phyloP scores from a whole-genome alignment of 2,888 invertebrate genomes.

The Carterocephalus palaemon region DNA sequence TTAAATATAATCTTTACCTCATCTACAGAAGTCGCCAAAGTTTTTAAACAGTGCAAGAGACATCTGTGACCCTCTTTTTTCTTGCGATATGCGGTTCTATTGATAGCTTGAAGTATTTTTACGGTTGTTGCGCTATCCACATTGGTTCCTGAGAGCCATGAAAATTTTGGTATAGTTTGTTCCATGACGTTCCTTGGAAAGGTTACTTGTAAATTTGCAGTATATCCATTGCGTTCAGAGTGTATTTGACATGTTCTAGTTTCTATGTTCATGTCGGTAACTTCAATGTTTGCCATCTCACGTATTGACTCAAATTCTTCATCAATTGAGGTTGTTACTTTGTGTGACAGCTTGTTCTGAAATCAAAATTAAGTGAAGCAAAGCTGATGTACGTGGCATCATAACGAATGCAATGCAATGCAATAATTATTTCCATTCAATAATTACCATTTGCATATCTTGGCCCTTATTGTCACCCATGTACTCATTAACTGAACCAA shows the following conservation, averaged over 20 bases:
- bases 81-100: conserved; percentile 88
- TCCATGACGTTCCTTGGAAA: conserved; percentile 78
- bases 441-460: conserved; percentile 63
- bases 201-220: conserved; percentile 76
- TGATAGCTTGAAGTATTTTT: conserved; percentile 88
- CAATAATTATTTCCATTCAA: too few species aligned
- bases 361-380: too few species aligned
- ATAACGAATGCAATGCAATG: too few species aligned
- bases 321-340: conserved; percentile 61
- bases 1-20: conserved; percentile 59
- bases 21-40: conserved; percentile 69
- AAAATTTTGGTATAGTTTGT: conserved; percentile 71
- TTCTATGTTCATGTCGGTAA: conserved; percentile 79
- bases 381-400: too few species aligned
- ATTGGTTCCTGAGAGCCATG: conserved; percentile 74
- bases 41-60: conserved; percentile 89
- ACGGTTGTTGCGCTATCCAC: conserved; percentile 85
- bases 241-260: conserved; percentile 80
- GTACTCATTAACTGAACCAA: conserved; percentile 62
- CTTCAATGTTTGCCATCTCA: conserved; percentile 74
- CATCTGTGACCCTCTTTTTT: conserved; percentile 92
- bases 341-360: conserved; percentile 61
- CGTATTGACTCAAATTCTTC: conserved; percentile 75
- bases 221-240: conserved; percentile 74
- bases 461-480: conserved; percentile 56